Conservation (phyloP, 2,888 invertebrate genomes). For the Drosophila nigricruria region DNA sequence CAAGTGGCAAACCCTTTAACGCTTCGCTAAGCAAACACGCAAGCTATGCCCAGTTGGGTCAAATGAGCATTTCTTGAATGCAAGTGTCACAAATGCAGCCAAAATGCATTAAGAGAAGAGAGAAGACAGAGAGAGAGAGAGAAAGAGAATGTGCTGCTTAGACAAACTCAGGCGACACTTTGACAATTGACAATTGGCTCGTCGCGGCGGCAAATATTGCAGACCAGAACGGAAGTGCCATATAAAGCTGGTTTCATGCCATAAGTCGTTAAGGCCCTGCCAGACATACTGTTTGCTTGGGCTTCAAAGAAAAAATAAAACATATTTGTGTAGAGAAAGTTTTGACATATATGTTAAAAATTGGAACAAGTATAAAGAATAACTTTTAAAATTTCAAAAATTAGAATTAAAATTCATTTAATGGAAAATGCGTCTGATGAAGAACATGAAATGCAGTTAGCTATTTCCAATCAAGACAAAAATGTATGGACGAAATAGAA, state of each 20-base stretch:
- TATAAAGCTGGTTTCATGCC: slow-evolving; percentile 39
- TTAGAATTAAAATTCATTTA: not conserved
- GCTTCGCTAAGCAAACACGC: slow-evolving; percentile 30
- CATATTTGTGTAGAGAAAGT: slow-evolving; percentile 45
- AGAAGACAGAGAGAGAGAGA: not conserved
- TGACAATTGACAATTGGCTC: slow-evolving; percentile 47
- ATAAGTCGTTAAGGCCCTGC: slow-evolving; percentile 37
- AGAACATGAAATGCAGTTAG: slow-evolving; percentile 8
- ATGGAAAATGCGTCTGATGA: not conserved
- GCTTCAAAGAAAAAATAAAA: not conserved
- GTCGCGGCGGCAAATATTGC: slow-evolving; percentile 38
- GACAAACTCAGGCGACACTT: slow-evolving; percentile 30
- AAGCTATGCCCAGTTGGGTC: slow-evolving; percentile 30
- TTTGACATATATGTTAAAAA: slow-evolving; percentile 20
- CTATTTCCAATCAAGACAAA: not conserved
- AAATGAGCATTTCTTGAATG: not conserved
- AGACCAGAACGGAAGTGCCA: slow-evolving; percentile 72
- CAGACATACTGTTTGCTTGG: slow-evolving; percentile 48
- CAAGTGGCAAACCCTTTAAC: slow-evolving; percentile 25
- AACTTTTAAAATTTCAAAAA: not conserved
- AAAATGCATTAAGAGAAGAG: slow-evolving; percentile 34
- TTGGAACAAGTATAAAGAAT: not conserved
- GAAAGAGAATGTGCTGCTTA: not conserved
- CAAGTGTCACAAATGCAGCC: slow-evolving; percentile 15
- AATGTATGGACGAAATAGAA: not conserved